phyloP scores from a whole-genome alignment of 2,797 vertebrate genomes.

The Rhynchonycteris naso region DNA sequence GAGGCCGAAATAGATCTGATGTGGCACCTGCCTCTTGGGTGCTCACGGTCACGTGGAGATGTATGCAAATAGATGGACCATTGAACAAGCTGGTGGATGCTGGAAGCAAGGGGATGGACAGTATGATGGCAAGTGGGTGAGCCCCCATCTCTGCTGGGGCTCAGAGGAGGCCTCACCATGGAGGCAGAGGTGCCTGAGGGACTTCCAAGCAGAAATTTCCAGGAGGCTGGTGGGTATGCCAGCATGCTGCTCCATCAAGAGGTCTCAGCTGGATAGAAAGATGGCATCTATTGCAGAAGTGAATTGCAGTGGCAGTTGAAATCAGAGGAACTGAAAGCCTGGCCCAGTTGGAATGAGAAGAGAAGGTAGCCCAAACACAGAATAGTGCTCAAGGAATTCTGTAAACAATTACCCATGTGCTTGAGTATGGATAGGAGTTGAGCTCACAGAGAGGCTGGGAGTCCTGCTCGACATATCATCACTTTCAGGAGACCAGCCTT shows the following conservation, averaged over 20 bases:
- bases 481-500: not conserved
- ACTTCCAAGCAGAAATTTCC: not conserved
- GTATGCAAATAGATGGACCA: fast-evolving
- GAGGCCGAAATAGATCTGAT: not conserved
- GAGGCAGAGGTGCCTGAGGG: not conserved
- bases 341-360: not conserved
- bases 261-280: not conserved
- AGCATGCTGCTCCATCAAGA: too few species aligned
- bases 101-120: not conserved
- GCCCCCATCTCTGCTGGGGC: not conserved
- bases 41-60: not conserved
- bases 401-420: fast-evolving
- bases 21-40: not conserved
- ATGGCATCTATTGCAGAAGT: not conserved
- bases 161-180: not conserved
- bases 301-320: not conserved
- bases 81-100: too few species aligned
- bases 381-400: not conserved
- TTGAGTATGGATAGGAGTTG: too few species aligned
- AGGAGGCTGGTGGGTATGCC: not conserved
- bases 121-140: not conserved
- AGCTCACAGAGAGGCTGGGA: not conserved
- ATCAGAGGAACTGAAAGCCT: not conserved
- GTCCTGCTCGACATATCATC: not conserved
- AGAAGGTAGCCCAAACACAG: not conserved